Base-by-base conservation (phyloP, 2,113 vertebrate genomes). In the Myotis davidii region DNA sequence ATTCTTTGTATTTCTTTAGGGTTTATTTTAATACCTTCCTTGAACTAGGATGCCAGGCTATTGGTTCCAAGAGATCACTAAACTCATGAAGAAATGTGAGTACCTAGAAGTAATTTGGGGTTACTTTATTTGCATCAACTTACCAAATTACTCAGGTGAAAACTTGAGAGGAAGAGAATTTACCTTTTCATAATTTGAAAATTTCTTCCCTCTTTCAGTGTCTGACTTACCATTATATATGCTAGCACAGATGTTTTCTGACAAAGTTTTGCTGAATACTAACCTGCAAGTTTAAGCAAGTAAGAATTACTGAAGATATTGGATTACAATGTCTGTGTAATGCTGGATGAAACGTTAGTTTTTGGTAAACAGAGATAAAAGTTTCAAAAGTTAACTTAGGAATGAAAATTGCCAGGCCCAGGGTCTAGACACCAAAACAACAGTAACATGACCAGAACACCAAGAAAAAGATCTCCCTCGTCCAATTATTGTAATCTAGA, bases 81-180 rank as follows among this genome's bases (percentile, higher is more conserved):
- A 54, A 34, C 17, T 39, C 45, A 37, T 94, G 64, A 94, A 94
- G 59, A 92, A 89, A 48, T 20, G 10, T 34, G 39, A 95, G 39
- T 21, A 56, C n/a, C 25, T 6, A 83, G 27, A 52, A 78, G 29
- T 50, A n/a, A 95, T 37, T 42, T 67, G 42, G 9, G n/a, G 11
- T 54, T 76, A 50, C 17, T 95, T 85, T 54, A 23, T 50, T 37
- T 77, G n/a, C 32, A 85, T 77, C 64, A 65, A 90, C 69, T 69
- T 88, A 64, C 12, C 85, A 73, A 56, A 84, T 9, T 67, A 48
- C 29, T 88, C 11, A 88, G 37, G 23, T 56, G 67, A 56, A 89
- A 95, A 83, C 61, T 70, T 78, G 74, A 77, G 48, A 45, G n/a
- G 64, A 83, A 94, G 77, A 17, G 72, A 87, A 86, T 81, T 94